A percentile compares a stretch with the other conserved stretches of the same genome.
Conservation (phyloP, 2,888 invertebrate species). For the Mellilla xanthometata region DNA sequence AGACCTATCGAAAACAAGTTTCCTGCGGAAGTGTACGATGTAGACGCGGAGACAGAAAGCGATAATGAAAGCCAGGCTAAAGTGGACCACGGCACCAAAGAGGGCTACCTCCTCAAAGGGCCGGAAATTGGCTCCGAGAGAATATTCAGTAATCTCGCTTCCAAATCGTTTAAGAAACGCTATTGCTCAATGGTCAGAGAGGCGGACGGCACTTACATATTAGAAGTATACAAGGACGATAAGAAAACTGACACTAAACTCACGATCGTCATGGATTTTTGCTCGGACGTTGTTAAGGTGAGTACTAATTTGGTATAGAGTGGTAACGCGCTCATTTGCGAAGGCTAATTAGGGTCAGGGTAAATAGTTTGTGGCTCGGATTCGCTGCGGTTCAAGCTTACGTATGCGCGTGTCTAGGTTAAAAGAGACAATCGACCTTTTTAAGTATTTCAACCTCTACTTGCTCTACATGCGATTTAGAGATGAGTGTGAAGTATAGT, state of each 20-base stretch:
- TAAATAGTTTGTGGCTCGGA: conserved; percentile 1
- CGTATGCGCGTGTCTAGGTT: background rate
- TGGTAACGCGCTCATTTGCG: conserved; percentile 3
- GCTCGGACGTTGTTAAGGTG: conserved; percentile 93
- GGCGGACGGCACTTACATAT: conserved; percentile 94
- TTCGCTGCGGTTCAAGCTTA: conserved; percentile 3
- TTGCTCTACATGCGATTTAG: background rate
- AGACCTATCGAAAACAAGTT: conserved; percentile 66
- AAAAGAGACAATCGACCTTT: conserved; percentile 6
- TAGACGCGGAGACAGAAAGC: conserved; percentile 93
- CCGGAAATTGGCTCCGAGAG: conserved; percentile 95
- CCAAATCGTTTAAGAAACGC: conserved; percentile 94
- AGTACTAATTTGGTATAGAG: conserved; percentile 30
- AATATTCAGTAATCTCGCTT: conserved; percentile 95
- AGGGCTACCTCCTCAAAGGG: conserved; percentile 95
- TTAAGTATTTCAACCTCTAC: conserved; percentile 6
- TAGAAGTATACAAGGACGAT: conserved; percentile 96
- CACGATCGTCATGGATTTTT: conserved; percentile 96
- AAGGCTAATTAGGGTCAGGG: conserved; percentile 13
- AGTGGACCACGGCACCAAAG: conserved; percentile 91
- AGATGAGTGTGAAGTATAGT: no score
- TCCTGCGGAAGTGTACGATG: conserved; percentile 93
- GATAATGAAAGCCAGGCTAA: conserved; percentile 88
- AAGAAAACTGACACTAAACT: conserved; percentile 95
- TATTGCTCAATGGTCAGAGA: conserved; percentile 95